Conservation (phyloP, 2,888 invertebrate genomes). For the Palloptera scutellata region DNA sequence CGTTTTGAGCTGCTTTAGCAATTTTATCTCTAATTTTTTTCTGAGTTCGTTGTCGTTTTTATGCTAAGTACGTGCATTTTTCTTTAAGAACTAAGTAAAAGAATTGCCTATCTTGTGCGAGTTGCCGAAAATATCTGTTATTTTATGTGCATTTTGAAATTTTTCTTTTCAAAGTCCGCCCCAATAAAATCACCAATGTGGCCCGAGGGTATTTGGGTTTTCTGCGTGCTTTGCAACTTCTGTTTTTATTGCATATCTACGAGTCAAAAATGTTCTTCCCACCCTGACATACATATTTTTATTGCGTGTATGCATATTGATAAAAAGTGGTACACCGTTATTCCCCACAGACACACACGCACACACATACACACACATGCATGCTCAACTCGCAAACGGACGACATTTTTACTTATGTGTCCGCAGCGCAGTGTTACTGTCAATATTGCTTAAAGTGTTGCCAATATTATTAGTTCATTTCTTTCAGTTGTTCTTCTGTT, state of each 20-base stretch:
- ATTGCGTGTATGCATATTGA: neutral
- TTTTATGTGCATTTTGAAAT: neutral
- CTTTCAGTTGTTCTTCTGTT: no score
- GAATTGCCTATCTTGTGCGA: neutral
- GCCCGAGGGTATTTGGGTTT: neutral
- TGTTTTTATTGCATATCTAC: neutral
- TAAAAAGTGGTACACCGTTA: neutral
- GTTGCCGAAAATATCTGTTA: neutral
- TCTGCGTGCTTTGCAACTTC: neutral
- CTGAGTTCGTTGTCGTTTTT: no score
- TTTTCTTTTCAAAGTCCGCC: neutral
- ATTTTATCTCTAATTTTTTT: no score
- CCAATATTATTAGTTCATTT: conserved; percentile 11
- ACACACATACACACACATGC: neutral
- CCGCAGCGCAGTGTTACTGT: conserved; percentile 6
- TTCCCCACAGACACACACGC: neutral
- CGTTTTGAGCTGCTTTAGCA: neutral
- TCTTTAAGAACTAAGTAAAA: neutral
- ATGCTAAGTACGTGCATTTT: no score
- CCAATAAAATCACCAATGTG: neutral
- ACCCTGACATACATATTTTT: neutral
- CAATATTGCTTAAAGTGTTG: conserved; percentile 23
- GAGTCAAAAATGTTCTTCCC: neutral
- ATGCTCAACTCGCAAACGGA: neutral
- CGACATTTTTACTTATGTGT: conserved; percentile 3